Percentiles rank a stretch among this genome's conserved stretches.
phyloP scores from a whole-genome alignment of 2,797 vertebrate genomes.

The Characodon lateralis region DNA sequence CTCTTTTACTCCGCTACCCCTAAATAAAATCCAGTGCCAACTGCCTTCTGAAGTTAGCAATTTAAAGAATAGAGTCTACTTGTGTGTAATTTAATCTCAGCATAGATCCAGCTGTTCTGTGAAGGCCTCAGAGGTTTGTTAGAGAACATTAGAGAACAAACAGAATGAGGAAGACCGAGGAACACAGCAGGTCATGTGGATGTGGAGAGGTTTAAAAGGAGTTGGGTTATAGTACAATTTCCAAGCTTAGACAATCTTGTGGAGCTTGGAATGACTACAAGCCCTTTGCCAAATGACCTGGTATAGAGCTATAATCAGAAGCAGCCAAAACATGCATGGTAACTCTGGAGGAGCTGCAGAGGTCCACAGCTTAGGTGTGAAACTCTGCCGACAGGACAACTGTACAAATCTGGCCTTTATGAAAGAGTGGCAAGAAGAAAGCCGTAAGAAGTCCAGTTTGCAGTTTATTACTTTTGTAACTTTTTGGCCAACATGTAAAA shows the following conservation, averaged over 20 bases:
- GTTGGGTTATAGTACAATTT: background rate
- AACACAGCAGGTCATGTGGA: background rate
- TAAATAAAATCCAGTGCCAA: background rate
- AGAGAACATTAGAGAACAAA: background rate
- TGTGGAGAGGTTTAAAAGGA: background rate
- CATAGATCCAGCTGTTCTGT: background rate
- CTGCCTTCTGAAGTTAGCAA: background rate
- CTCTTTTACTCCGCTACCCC: background rate
- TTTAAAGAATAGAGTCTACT: background rate
- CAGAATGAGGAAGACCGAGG: background rate
- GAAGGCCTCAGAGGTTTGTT: background rate
- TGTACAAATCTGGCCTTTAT: too few species aligned
- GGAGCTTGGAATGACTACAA: too few species aligned
- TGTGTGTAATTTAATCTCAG: background rate
- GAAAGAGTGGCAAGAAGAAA: too few species aligned
- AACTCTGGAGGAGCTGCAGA: background rate
- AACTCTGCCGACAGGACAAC: background rate
- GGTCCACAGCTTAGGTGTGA: too few species aligned
- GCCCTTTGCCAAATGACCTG: too few species aligned
- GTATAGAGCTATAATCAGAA: background rate
- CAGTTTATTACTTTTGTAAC: too few species aligned
- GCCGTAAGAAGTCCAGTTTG: too few species aligned
- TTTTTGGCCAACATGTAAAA: background rate
- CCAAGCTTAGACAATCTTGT: too few species aligned
- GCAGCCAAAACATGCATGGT: too few species aligned